Evolutionary conservation across 2,888 invertebrate species (phyloP), one percentile per base, ranked within the genome.

Genomic region (Teleogryllus oceanicus): DNA sequence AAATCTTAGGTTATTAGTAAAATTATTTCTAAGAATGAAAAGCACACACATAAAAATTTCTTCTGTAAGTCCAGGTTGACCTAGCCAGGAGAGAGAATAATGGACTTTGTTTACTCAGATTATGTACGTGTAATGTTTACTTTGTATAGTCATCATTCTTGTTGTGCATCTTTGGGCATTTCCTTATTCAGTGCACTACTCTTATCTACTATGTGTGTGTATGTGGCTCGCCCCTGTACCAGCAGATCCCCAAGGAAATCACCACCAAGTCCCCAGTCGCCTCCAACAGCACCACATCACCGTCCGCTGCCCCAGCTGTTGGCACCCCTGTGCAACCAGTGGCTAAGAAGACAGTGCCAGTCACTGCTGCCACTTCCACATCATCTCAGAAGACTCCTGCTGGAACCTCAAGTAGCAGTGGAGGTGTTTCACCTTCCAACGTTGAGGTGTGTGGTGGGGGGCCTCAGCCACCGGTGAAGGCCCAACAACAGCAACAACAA

Each of bases 201-300:
- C 74, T 49, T 76, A 51, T 74, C 78, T 75, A 78, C 78, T 77
- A 75, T 80, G 78, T 80, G 79, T 83, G 80, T 81, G 79, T 83
- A 80, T 81, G 81, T 83, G 81, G 79, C 78, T 75, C 50, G 51
- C 78, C 81, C 85, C 86, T 86, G 85, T 86, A 86, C 86, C 88
- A 88, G 88, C 90, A 90, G 90, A 89, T 89, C 88, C 88, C 87
- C 88, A 90, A 90, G 89, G 90, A 90, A 87, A 83, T 88, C 88
- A 79, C 62, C 62, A 62, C 89, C 88, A 62, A 88, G 88, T 84
- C 88, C 85, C 78, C 83, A 83, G 79, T 82, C 83, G 77, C 83
- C 84, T 75, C 78, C 83, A 50, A 75, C 83, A 80, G 79, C 82
- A 62, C 87, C 85, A 86, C 87, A 85, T 86, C 86, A 84, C 85